Conservation (phyloP, 92 coral and sea anemone genomes). For the Umimayanthus kanabou region DNA sequence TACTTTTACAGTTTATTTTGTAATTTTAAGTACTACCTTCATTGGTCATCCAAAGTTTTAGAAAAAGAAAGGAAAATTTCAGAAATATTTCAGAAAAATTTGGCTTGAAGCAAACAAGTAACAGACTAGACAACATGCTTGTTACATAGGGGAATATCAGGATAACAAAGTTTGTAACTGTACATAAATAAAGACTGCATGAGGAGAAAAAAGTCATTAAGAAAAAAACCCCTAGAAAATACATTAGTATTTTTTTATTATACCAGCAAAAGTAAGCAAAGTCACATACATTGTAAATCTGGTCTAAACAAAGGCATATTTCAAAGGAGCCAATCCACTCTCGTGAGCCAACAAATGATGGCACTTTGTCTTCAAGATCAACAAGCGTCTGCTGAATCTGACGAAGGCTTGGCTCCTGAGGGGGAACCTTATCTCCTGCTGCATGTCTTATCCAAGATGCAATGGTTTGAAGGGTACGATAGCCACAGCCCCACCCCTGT, state of each 20-base stretch:
- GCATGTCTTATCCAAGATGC: conserved; percentile 84
- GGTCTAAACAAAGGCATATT: conserved; percentile 84
- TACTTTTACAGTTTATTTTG: too few relatives aligned
- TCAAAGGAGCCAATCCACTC: conserved; percentile 98
- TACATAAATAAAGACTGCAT: too few relatives aligned
- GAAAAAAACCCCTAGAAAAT: too few relatives aligned
- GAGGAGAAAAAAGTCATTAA: too few relatives aligned
- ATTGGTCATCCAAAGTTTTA: not conserved
- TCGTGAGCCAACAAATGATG: conserved; percentile 75
- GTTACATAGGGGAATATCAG: too few relatives aligned
- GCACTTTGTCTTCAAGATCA: conserved; percentile 73
- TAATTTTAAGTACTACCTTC: too few relatives aligned
- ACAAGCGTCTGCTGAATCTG: conserved; percentile 87
- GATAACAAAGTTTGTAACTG: too few relatives aligned
- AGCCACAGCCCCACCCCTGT: conserved; percentile 99
- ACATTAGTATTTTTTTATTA: not conserved
- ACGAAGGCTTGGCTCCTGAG: conserved; percentile 61
- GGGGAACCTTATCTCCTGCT: conserved; percentile 10
- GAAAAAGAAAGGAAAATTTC: too few relatives aligned
- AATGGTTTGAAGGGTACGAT: conserved; percentile 94
- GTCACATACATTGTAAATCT: conserved; percentile 77
- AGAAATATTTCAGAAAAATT: too few relatives aligned
- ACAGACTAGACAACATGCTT: too few relatives aligned
- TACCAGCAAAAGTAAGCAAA: not conserved
- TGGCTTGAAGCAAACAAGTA: too few relatives aligned